Evolutionary conservation across 2,797 vertebrate species (phyloP).

Genomic region (Poecilia wingei): DNA sequence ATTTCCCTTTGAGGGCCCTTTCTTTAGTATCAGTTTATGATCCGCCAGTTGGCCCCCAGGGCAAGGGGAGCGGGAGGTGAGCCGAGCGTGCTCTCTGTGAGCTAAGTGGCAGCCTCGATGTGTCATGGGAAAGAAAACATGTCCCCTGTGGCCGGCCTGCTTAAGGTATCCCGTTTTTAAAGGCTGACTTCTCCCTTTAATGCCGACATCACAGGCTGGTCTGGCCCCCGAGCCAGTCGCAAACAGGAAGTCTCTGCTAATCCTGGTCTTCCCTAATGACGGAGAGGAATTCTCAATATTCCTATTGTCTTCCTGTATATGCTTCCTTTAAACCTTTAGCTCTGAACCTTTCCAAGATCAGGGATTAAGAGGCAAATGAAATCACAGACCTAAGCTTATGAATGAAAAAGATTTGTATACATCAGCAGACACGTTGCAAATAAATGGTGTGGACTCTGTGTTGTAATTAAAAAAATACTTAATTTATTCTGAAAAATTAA

Average conservation of each 20-base stretch:
- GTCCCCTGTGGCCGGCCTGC: constrained; percentile 55
- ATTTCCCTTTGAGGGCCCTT: constrained; percentile 54
- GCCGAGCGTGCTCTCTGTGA: constrained; percentile 35
- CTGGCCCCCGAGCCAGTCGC: constrained; percentile 52
- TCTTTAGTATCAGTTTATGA: constrained; percentile 72
- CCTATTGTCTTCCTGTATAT: constrained; percentile 61
- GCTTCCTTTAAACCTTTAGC: constrained; percentile 45
- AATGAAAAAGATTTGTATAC: not conserved
- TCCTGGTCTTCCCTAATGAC: constrained; percentile 68
- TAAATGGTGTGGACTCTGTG: not conserved
- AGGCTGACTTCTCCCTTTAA: constrained; percentile 65
- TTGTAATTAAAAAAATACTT: not conserved
- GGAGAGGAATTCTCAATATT: constrained; percentile 65
- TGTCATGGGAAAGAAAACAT: constrained; percentile 79
- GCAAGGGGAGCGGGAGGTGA: not conserved
- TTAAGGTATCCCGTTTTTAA: constrained; percentile 62
- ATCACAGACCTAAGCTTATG: not conserved
- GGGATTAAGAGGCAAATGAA: not conserved
- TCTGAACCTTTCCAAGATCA: constrained; percentile 30
- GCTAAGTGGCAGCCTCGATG: constrained; percentile 73
- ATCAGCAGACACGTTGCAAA: not conserved
- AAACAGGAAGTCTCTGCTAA: constrained; percentile 78
- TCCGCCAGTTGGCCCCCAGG: constrained; percentile 39
- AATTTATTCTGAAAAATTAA: not conserved
- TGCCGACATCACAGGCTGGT: constrained; percentile 66